Percentiles rank a stretch among this genome's conserved stretches.
Conservation (phyloP, 2,797 vertebrate species). For the Acanthiza pusilla region DNA sequence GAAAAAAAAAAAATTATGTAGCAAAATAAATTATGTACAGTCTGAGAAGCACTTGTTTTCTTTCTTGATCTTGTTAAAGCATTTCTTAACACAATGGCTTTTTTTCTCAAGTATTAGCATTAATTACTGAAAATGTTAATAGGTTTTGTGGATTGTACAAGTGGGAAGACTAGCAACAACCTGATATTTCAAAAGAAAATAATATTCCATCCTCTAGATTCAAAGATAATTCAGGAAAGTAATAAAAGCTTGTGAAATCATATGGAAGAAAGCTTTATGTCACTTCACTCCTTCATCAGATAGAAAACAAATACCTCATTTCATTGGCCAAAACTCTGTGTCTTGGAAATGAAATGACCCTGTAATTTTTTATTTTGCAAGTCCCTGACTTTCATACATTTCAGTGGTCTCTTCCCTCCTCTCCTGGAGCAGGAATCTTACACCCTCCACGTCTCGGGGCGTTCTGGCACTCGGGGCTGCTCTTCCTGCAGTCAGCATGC, state of each 20-base stretch:
- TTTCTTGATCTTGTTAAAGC: slow-evolving; percentile 67
- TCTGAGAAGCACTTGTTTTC: slow-evolving; percentile 47
- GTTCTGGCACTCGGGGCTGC: background rate
- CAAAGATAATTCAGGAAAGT: slow-evolving; percentile 56
- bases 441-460: background rate
- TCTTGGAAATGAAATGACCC: background rate
- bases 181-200: slow-evolving; percentile 66
- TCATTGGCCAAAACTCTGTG: background rate
- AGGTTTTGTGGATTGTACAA: slow-evolving; percentile 59
- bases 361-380: background rate
- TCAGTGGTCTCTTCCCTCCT: background rate
- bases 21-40: slow-evolving; percentile 16
- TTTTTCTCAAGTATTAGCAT: slow-evolving; percentile 70
- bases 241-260: slow-evolving; percentile 66
- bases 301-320: slow-evolving; percentile 5
- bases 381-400: background rate
- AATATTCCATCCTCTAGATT: slow-evolving; percentile 64
- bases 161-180: slow-evolving; percentile 49
- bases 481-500: background rate
- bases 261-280: slow-evolving; percentile 45
- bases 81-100: slow-evolving; percentile 69
- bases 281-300: slow-evolving; percentile 35
- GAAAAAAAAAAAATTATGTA: background rate
- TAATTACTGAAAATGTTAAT: slow-evolving; percentile 68
- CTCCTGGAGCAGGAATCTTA: background rate